phyloP scores from a whole-genome alignment of 1,140 invertebrate genomes.

The Whitmania pigra region DNA sequence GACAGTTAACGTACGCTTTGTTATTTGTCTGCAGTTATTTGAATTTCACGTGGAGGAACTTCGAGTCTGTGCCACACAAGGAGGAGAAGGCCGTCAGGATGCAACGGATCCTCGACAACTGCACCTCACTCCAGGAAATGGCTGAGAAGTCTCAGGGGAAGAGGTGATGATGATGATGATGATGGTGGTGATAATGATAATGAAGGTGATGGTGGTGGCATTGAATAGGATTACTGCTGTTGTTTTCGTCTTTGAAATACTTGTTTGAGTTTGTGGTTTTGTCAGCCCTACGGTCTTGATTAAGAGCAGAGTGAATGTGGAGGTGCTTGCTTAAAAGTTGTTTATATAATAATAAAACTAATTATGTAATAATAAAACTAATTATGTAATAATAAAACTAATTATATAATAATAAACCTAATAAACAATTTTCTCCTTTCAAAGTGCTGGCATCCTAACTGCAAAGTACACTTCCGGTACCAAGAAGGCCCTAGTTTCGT shows the following conservation, averaged over 20 bases:
- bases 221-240: background rate
- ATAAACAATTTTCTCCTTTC: background rate
- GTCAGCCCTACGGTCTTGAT: background rate
- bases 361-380: too few relatives aligned
- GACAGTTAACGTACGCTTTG: too few relatives aligned
- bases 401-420: too few relatives aligned
- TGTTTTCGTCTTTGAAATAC: background rate
- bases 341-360: too few relatives aligned
- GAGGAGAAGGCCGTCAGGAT: background rate
- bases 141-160: background rate
- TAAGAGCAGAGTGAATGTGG: too few relatives aligned
- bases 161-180: background rate
- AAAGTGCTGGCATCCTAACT: background rate
- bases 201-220: conserved; percentile 1
- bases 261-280: background rate
- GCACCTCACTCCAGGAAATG: background rate
- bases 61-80: background rate
- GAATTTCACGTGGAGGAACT: background rate
- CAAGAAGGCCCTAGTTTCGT: background rate
- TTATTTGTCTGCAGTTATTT: background rate
- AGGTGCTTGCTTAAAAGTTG: too few relatives aligned
- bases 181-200: background rate
- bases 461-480: background rate
- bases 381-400: too few relatives aligned
- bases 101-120: background rate